Evolutionary conservation across 1,140 invertebrate genomes (phyloP), one percentile per base, ranked within the genome.

Genomic region (Choristoneura fumiferana): DNA sequence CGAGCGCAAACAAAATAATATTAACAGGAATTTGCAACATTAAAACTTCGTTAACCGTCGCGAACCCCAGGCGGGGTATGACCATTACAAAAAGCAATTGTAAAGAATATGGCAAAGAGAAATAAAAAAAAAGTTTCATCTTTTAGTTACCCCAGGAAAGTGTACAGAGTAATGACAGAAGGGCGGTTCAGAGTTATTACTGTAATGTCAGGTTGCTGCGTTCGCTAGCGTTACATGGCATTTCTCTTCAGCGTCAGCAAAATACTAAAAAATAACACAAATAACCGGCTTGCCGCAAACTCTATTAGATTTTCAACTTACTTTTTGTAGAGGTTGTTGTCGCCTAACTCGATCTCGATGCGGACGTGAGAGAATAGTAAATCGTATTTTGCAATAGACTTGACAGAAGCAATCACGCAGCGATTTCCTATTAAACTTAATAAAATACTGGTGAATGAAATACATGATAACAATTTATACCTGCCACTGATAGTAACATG

Each of bases 291-390:
- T 66, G 81, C 78, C 77, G 78, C 83, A 84, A 87, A 80, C 77
- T 83, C 81, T 83, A 86, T 85, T 83, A 86, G 77, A 85, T 84
- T 85, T 81, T 73, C 73, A 79, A 78, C 68, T 76, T 82, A 75
- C 73, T 84, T 86, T 88, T 86, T 84, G 81, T 71, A 73, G 66
- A 75, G 67, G 79, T 73, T 80, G 78, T 80, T 75, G 74, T 77
- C 80, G 76, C 58, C 75, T 80, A 82, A 79, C 76, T 79, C 71
- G 71, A 80, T 76, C 75, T 76, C 70, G 73, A 81, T 76, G 76
- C 72, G 82, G 73, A 83, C 80, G 80, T 85, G 76, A 87, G 77
- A 82, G 78, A 84, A 84, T 79, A 78, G 72, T 78, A 73, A 78
- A 72, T 76, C 70, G 77, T 78, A 79, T 76, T 80, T 81, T 78